Base-by-base conservation (phyloP, 2,797 vertebrate species). In the Furcifer pardalis region DNA sequence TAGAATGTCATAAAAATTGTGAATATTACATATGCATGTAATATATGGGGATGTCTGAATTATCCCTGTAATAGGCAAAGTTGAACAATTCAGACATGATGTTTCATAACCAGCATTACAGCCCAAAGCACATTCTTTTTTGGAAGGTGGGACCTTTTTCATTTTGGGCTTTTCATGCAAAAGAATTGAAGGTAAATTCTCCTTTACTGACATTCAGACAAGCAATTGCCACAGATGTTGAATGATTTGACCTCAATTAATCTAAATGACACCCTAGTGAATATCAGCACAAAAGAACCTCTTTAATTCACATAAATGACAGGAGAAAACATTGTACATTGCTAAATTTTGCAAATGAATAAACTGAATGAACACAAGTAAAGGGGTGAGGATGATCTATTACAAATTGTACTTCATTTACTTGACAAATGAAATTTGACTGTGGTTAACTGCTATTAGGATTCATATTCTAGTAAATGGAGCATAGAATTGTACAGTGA, bases 321-420 rank as follows among this genome's bases (percentile, higher is more conserved):
- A 76, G 25, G 13, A 63, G 76, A 83, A 25, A 60, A 35, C 77
- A 52, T 78, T 69, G 79, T 44, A 46, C 84, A 78, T 69, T 65
- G 84, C 2, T 35, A n/a, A 74, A 42, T 74, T 86, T 86, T 85
- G 60, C 81, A 84, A 85, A 82, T 77, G 60, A 82, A 44, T 59
- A 65, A 69, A 56, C n/a, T 62, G 78, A 84, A 69, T 42, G 89
- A 86, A 71, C 73, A 46, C 44, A 77, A 40, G 42, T 82, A 89
- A 63, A 86, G 59, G 77, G n/a, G 63, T 65, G 82, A 60, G 65
- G 77, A 66, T 72, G 56, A 84, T 66, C 21, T 15, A 84, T 74
- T 71, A 84, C 71, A 85, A 85, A 79, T 44, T 44, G 73, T 77
- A 79, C 44, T 86, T 74, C 81, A 3, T 65, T n/a, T 60, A 84